Conservation (phyloP, 1,140 invertebrate genomes). For the Leptinotarsa texana region DNA sequence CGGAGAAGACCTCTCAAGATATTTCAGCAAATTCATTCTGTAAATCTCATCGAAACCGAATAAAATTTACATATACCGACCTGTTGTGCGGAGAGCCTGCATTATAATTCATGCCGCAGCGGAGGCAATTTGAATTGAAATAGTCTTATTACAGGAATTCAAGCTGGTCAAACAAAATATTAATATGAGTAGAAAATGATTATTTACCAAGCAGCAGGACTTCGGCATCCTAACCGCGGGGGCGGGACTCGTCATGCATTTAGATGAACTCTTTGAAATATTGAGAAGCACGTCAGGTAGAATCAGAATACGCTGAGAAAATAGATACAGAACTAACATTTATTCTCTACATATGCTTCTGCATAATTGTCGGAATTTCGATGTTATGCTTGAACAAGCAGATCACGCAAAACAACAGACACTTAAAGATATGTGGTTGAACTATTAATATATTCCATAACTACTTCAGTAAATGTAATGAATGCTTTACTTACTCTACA, state of each 20-base stretch:
- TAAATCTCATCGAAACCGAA: neutral
- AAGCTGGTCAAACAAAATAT: conserved; percentile 42
- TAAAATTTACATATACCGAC: conserved; percentile 6
- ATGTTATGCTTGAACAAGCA: neutral
- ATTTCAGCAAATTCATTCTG: conserved; percentile 3
- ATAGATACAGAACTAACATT: neutral
- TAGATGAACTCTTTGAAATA: conserved; percentile 17
- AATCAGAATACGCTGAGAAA: neutral
- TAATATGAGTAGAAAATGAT: conserved; percentile 46
- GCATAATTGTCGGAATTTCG: neutral
- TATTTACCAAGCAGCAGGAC: conserved; percentile 43
- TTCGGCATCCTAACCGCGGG: conserved; percentile 18
- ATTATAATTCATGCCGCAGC: conserved; percentile 12
- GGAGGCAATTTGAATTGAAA: conserved; percentile 20
- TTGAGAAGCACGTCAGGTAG: conserved; percentile 14
- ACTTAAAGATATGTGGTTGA: too few relatives aligned
- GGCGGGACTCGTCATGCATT: conserved; percentile 18
- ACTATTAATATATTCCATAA: too few relatives aligned
- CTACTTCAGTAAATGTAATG: too few relatives aligned
- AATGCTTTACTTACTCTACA: too few relatives aligned
- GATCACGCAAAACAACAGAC: neutral
- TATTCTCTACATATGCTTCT: neutral
- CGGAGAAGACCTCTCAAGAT: neutral
- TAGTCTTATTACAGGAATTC: conserved; percentile 15
- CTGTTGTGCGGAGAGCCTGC: neutral